Percentiles rank a stretch among this genome's conserved stretches.
Evolutionary conservation across 2,797 vertebrate species (phyloP).

Genomic region (Peromyscus nudipes): DNA sequence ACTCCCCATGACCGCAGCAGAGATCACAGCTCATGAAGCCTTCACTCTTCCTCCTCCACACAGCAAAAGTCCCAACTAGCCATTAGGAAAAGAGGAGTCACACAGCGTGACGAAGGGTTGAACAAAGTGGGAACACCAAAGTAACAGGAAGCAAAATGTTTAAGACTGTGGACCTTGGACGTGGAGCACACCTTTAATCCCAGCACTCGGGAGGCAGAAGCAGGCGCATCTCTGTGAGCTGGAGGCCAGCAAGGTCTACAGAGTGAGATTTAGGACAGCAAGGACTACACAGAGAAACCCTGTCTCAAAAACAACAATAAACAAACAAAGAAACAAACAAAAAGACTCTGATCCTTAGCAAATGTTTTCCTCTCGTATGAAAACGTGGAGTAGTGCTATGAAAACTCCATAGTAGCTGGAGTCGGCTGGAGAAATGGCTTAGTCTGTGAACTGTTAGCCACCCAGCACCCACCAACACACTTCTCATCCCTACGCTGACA

Average conservation of each 20-base stretch:
- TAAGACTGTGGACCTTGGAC: not conserved
- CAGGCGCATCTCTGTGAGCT: not conserved
- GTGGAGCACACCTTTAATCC: not conserved
- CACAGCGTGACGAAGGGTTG: not conserved
- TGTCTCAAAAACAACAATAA: not conserved
- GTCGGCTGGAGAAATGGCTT: not conserved
- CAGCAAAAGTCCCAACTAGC: constrained; percentile 32
- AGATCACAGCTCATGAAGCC: not conserved
- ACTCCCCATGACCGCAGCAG: not conserved
- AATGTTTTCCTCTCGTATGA: not conserved
- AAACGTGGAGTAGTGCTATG: not conserved
- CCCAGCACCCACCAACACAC: not conserved
- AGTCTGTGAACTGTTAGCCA: not conserved
- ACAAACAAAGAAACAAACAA: not conserved
- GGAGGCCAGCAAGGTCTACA: not conserved
- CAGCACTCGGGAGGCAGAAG: not conserved
- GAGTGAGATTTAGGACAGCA: not conserved
- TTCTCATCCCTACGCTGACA: not conserved
- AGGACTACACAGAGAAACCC: not conserved
- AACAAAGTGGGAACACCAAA: not conserved
- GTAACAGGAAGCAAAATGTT: constrained; percentile 37
- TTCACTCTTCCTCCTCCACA: not conserved
- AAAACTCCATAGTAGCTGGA: not conserved
- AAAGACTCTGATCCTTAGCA: not conserved
- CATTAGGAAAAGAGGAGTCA: constrained; percentile 37